phyloP scores from a whole-genome alignment of 2,888 invertebrate species.

The Galerucella calmariensis region DNA sequence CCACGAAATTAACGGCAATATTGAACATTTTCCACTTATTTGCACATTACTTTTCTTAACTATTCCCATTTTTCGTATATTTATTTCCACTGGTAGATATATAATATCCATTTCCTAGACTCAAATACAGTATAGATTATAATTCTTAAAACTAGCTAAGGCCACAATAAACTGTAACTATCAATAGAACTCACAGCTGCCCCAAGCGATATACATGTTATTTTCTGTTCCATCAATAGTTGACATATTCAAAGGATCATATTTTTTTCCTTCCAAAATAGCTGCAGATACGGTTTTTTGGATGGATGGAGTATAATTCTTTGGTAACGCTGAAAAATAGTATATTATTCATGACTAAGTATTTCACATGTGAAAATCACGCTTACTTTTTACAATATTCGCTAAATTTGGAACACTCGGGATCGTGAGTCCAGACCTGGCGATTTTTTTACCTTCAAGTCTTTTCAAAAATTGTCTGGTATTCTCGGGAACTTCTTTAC shows the following conservation, averaged over 20 bases:
- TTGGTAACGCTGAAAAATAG: constrained; percentile 56
- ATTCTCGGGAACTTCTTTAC: constrained; percentile 69
- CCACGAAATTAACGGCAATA: too few relatives aligned
- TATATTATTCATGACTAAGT: too few relatives aligned
- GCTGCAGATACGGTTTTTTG: constrained; percentile 61
- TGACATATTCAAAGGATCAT: constrained; percentile 42
- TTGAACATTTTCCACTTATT: too few relatives aligned
- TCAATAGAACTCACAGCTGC: constrained; percentile 49
- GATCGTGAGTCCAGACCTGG: constrained; percentile 46
- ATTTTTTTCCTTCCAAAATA: constrained; percentile 52
- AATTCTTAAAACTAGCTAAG: too few relatives aligned
- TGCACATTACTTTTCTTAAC: too few relatives aligned
- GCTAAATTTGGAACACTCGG: constrained; percentile 49
- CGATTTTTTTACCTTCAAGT: constrained; percentile 69
- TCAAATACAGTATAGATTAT: too few relatives aligned
- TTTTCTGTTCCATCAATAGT: constrained; percentile 49
- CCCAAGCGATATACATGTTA: constrained; percentile 56
- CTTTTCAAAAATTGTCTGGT: constrained; percentile 73
- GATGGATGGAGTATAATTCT: constrained; percentile 57
- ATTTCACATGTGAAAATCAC: neutral
- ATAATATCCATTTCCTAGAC: too few relatives aligned
- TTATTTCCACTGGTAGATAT: too few relatives aligned
- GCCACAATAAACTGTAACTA: too few relatives aligned
- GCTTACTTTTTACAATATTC: constrained; percentile 53
- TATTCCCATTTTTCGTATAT: too few relatives aligned